Evolutionary conservation across 2,888 invertebrate species (phyloP).

Genomic region (Amblyteles armatorius): DNA sequence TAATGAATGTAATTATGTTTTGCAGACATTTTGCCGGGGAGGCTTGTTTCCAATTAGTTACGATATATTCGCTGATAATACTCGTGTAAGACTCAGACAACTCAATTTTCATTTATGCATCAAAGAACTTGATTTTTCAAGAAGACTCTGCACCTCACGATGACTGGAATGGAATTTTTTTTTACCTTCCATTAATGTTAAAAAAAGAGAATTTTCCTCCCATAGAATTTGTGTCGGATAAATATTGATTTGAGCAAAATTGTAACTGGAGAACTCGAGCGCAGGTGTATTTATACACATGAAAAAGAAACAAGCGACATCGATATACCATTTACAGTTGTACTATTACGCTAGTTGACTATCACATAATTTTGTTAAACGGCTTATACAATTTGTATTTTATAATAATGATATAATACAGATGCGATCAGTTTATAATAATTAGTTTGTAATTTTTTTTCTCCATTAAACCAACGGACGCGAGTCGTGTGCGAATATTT

Average conservation of each 20-base stretch:
- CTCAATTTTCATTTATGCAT: neutral
- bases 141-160: neutral
- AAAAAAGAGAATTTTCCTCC: neutral
- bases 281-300: conserved; percentile 25
- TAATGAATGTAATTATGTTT: no score
- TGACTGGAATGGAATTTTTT: neutral
- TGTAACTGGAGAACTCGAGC: conserved; percentile 1
- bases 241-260: neutral
- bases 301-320: conserved; percentile 12
- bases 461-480: neutral
- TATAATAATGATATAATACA: conserved; percentile 61
- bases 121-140: neutral
- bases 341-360: conserved; percentile 27
- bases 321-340: conserved; percentile 21
- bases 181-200: neutral
- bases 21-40: no score
- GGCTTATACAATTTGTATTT: conserved; percentile 62
- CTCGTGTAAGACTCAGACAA: neutral
- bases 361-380: conserved; percentile 62
- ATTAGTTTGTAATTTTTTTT: conserved; percentile 17
- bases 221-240: neutral
- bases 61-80: neutral
- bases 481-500: neutral
- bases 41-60: neutral
- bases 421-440: conserved; percentile 46